phyloP scores from a whole-genome alignment of 64 coral and sea anemone genomes.

The Porites lutea region DNA sequence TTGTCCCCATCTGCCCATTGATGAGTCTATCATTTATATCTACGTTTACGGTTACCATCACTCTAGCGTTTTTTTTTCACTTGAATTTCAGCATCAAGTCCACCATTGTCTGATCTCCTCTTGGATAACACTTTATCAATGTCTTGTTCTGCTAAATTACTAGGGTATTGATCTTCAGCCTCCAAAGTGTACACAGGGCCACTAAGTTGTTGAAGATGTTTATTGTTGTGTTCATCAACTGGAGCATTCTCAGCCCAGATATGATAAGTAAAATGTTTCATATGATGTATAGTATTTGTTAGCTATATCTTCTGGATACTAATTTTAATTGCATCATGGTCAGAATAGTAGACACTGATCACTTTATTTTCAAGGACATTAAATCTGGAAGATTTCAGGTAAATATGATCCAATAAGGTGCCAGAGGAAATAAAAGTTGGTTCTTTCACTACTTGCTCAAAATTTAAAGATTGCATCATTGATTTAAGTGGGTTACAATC shows the following conservation, averaged over 20 bases:
- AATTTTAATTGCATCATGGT: constrained; percentile 61
- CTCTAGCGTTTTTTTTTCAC: constrained; percentile 41
- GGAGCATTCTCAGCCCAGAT: background rate
- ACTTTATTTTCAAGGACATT: background rate
- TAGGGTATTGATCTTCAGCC: background rate
- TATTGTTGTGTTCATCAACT: background rate
- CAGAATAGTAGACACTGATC: constrained; percentile 41
- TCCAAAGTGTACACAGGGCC: background rate
- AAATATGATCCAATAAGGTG: constrained; percentile 44
- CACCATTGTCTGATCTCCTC: background rate
- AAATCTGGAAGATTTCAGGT: constrained; percentile 9
- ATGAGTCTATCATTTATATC: background rate
- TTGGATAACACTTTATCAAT: background rate
- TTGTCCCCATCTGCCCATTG: constrained; percentile 49
- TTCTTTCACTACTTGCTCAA: constrained; percentile 36
- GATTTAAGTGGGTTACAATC: background rate
- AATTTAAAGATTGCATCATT: constrained; percentile 4
- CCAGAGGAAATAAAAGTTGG: constrained; percentile 45
- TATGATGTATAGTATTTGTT: background rate
- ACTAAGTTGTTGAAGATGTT: background rate
- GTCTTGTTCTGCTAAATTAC: background rate
- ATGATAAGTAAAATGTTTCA: constrained; percentile 9
- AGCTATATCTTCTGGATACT: constrained; percentile 5
- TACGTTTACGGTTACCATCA: constrained; percentile 34
- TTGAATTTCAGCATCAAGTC: constrained; percentile 1